phyloP scores from a whole-genome alignment of 2,888 invertebrate genomes.

The Nephrocerus scutellatus region DNA sequence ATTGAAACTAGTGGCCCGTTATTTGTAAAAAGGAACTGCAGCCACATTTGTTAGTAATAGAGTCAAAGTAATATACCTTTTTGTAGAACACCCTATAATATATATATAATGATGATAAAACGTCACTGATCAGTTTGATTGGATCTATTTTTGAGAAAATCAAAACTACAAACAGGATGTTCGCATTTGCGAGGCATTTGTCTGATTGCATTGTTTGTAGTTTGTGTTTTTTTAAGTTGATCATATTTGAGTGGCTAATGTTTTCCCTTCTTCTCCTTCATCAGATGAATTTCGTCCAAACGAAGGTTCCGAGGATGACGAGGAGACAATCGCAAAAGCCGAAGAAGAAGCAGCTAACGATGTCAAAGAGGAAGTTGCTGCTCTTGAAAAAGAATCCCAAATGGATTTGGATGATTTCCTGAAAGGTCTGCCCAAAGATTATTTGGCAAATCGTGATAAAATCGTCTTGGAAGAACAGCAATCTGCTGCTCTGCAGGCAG shows the following conservation, averaged over 20 bases:
- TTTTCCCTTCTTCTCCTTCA: conserved; percentile 18
- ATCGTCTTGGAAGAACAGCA: conserved; percentile 48
- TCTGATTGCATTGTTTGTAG: too few relatives aligned
- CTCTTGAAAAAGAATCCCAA: conserved; percentile 80
- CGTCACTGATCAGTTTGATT: conserved; percentile 39
- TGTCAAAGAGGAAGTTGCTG: conserved; percentile 68
- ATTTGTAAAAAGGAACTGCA: too few relatives aligned
- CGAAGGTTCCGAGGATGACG: conserved; percentile 75
- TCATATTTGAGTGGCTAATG: too few relatives aligned
- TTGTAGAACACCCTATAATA: not conserved
- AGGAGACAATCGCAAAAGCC: conserved; percentile 86
- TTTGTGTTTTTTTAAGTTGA: too few relatives aligned
- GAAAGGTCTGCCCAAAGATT: conserved; percentile 71
- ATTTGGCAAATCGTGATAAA: conserved; percentile 62
- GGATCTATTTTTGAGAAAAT: conserved; percentile 40
- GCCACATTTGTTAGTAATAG: too few relatives aligned
- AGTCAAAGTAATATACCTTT: not conserved
- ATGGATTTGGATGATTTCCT: conserved; percentile 83
- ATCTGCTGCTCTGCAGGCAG: conserved; percentile 4
- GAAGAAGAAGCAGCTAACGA: conserved; percentile 60
- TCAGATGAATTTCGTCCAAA: conserved; percentile 78
- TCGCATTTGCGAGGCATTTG: conserved; percentile 47
- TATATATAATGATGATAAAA: conserved; percentile 36
- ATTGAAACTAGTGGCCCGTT: too few relatives aligned
- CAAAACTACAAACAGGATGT: conserved; percentile 31